Evolutionary conservation across 2,888 invertebrate species (phyloP), one percentile per base, ranked within the genome.

Genomic region (Troides helena): DNA sequence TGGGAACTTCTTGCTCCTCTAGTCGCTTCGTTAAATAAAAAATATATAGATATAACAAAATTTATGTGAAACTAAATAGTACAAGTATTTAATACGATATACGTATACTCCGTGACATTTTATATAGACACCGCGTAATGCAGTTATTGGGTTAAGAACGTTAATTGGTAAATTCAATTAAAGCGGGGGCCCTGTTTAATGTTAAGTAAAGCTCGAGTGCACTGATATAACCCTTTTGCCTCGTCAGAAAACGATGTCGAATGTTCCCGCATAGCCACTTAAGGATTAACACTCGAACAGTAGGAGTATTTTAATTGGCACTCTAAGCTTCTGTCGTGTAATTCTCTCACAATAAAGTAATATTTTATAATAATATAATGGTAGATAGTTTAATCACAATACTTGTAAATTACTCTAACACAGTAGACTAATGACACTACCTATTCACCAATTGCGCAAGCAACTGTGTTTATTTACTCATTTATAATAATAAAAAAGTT

Each of bases 131-230:
- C 21, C 57, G 21, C 21, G 12, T 18, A 57, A 57, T 64, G 60
- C 64, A 67, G 67, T 70, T 67, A 70, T 65, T 70, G 64, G 64
- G 72, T 71, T 71, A 73, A 73, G 70, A 73, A 75, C 71, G 71
- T 75, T 75, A 76, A 76, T 75, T 75, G 73, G 72, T 70, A 67
- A 70, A 71, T 76, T 71, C 66, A 75, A 74, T 75, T 73, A 76
- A 71, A 72, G 67, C 67, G 46, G 69, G 69, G 71, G 68, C 71
- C 70, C 72, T 74, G 70, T 72, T 70, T 73, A 72, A 69, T 71
- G 73, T 68, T 72, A 70, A 72, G 69, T 72, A 72, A 72, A 63
- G 61, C 57, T 60, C 56, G 67, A 70, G 70, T 64, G 67, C 64
- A 67, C 58, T 53, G 64, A 43, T 64, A 61, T 67, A 70, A 43